These are phyloP conservation scores for Drosophila equinoxialis DNA, from an alignment of 1,140 invertebrate genomes.

Conservation along the genomic window DNA sequence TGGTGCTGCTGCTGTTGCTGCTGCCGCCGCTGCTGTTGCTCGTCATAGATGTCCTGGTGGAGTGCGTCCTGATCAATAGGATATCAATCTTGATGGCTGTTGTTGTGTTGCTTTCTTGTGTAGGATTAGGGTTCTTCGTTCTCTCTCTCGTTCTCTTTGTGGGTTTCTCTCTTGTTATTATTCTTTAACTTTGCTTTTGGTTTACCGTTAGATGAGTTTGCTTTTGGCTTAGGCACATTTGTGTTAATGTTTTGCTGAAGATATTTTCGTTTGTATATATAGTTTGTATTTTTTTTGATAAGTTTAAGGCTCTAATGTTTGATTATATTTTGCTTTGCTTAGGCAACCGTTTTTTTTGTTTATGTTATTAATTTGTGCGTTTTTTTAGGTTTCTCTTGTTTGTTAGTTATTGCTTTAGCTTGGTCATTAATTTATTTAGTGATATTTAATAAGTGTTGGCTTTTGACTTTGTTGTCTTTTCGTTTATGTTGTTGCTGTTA, in stretches of 20 bases:
- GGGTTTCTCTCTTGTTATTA: background rate
- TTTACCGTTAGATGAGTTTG: conserved; percentile 7
- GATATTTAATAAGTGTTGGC: conserved; percentile 1
- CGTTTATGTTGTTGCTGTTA: conserved; percentile 5
- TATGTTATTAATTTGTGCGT: conserved; percentile 28
- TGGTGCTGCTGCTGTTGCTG: conserved; percentile 58
- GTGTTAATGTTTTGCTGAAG: conserved; percentile 23
- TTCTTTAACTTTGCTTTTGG: conserved; percentile 1
- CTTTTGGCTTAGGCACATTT: conserved; percentile 54
- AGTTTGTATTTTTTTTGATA: conserved; percentile 27
- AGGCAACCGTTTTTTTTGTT: conserved; percentile 23
- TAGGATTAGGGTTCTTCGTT: background rate
- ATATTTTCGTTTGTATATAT: conserved; percentile 46
- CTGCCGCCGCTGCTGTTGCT: conserved; percentile 58
- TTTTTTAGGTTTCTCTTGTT: conserved; percentile 23
- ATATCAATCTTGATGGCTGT: conserved; percentile 38
- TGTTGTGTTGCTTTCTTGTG: background rate
- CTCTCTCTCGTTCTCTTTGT: background rate
- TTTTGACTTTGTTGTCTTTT: background rate
- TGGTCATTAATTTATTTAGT: conserved; percentile 11
- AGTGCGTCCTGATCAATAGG: conserved; percentile 23
- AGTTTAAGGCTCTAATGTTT: conserved; percentile 40
- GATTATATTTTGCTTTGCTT: conserved; percentile 2
- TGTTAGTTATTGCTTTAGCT: conserved; percentile 18
- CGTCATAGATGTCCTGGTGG: conserved; percentile 73